These are phyloP conservation scores for Lampris incognitus DNA, from an alignment of 2,113 vertebrate species.

Conservation along the genomic window DNA sequence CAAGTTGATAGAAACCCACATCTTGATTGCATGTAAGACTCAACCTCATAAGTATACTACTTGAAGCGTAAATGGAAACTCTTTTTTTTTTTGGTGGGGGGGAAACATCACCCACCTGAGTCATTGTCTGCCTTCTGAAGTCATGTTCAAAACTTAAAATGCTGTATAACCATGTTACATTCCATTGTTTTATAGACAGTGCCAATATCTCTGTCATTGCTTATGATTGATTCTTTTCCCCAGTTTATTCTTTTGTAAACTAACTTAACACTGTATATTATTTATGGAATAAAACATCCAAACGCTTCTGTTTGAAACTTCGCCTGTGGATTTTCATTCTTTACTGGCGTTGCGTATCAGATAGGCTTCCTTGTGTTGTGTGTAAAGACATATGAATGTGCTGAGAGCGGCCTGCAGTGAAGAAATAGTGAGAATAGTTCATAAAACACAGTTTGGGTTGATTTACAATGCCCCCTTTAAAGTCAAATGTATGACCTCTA, in stretches of 20 bases:
- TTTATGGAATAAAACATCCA: slow-evolving; percentile 84
- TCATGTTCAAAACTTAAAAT: slow-evolving; percentile 63
- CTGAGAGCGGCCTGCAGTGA: slow-evolving; percentile 1
- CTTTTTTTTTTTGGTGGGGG: slow-evolving; percentile 44
- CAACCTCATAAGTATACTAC: slow-evolving; percentile 69
- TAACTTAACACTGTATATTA: slow-evolving; percentile 74
- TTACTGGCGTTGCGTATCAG: slow-evolving; percentile 62
- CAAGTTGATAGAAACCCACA: slow-evolving; percentile 56
- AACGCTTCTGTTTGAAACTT: slow-evolving; percentile 79
- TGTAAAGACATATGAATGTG: slow-evolving; percentile 44
- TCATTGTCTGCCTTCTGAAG: slow-evolving; percentile 73
- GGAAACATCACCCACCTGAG: slow-evolving; percentile 72
- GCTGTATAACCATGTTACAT: slow-evolving; percentile 74
- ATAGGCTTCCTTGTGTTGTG: slow-evolving; percentile 49
- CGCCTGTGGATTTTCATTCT: slow-evolving; percentile 80
- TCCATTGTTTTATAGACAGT: slow-evolving; percentile 71
- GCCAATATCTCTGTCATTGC: slow-evolving; percentile 73
- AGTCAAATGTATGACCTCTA: not conserved
- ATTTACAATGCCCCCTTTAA: not conserved
- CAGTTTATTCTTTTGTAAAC: slow-evolving; percentile 69
- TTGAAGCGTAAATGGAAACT: slow-evolving; percentile 67
- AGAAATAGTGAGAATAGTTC: not conserved
- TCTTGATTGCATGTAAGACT: slow-evolving; percentile 71
- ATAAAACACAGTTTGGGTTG: no score
- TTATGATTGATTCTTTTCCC: slow-evolving; percentile 63